These are phyloP conservation scores for Heliconius charithonia DNA, from an alignment of 2,888 invertebrate species.

Conservation along the genomic window DNA sequence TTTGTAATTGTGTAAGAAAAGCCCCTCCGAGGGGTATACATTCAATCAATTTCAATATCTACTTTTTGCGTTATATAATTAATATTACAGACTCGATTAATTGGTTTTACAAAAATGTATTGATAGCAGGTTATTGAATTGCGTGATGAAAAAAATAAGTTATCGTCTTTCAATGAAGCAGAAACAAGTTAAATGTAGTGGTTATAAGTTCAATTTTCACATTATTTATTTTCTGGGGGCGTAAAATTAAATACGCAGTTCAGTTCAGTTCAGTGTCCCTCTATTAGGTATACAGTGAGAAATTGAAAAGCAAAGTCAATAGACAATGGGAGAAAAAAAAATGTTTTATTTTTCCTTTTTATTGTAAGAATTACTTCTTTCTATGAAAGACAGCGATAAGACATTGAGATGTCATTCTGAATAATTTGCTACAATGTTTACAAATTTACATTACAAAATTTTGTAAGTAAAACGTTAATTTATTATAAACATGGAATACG, in stretches of 20 bases:
- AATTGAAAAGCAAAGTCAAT: background rate
- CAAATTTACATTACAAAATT: slow-evolving; percentile 28
- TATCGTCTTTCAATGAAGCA: background rate
- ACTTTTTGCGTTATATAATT: no score
- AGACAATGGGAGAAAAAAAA: background rate
- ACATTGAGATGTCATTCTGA: slow-evolving; percentile 22
- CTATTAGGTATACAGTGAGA: no score
- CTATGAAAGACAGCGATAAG: background rate
- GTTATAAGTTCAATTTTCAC: background rate
- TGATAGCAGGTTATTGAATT: no score
- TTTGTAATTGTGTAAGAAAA: no score
- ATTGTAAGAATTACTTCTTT: background rate
- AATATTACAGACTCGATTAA: no score
- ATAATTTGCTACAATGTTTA: slow-evolving; percentile 32
- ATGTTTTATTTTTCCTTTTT: background rate
- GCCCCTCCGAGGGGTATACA: no score
- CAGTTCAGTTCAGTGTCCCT: no score
- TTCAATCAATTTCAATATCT: no score
- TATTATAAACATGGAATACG: background rate
- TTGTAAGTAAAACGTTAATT: slow-evolving; percentile 17
- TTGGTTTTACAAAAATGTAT: no score
- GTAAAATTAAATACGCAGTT: background rate
- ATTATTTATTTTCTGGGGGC: background rate
- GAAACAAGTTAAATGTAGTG: background rate
- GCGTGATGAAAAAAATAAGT: background rate